Evolutionary conservation across 1,140 invertebrate species (phyloP).

Genomic region (Drosophila teissieri): DNA sequence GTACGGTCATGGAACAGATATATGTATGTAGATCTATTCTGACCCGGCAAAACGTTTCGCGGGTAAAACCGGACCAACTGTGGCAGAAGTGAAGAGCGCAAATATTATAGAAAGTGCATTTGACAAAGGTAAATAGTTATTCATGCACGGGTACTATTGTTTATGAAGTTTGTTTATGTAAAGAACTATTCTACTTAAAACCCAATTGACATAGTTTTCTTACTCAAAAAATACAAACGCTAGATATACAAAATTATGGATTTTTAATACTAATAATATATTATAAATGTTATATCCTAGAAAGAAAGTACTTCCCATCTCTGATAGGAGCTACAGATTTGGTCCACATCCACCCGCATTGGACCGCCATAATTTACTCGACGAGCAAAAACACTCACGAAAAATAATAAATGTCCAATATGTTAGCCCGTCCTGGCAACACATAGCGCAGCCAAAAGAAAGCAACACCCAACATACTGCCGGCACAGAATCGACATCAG

Average conservation of each 20-base stretch:
- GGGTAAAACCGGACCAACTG: background rate
- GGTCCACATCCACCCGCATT: conserved; percentile 18
- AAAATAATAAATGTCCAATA: conserved; percentile 84
- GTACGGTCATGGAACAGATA: conserved; percentile 7
- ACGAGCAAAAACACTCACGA: conserved; percentile 80
- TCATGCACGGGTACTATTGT: too few species aligned
- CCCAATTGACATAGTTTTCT: too few species aligned
- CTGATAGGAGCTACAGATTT: conserved; percentile 5
- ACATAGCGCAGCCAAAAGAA: conserved; percentile 60
- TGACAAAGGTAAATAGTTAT: too few species aligned
- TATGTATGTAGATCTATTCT: conserved; percentile 64
- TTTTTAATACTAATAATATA: too few species aligned
- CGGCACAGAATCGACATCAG: conserved; percentile 58
- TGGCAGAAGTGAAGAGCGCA: conserved; percentile 12
- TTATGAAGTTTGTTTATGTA: too few species aligned
- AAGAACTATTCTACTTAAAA: too few species aligned
- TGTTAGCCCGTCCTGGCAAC: conserved; percentile 74
- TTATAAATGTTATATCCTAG: too few species aligned
- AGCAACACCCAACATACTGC: conserved; percentile 50
- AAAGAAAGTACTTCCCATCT: background rate
- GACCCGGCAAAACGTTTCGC: conserved; percentile 43
- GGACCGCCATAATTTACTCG: conserved; percentile 69
- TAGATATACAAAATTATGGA: too few species aligned
- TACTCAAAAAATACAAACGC: too few species aligned
- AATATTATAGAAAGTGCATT: too few species aligned